Conservation (phyloP, 2,888 invertebrate genomes). For the Gastrophysa polygoni region DNA sequence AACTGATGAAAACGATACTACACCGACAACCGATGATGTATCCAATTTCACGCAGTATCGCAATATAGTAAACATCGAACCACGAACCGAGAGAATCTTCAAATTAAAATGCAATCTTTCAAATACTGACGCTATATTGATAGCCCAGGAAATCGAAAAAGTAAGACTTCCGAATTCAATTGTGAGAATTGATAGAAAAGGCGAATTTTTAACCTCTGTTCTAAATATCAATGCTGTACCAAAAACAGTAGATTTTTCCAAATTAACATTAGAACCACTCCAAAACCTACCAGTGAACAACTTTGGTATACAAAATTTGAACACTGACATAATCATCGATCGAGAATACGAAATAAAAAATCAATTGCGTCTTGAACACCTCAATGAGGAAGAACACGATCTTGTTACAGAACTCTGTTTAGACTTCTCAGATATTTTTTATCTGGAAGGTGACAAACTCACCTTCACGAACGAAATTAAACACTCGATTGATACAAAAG, state of each 20-base stretch:
- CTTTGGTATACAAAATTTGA: neutral
- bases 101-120: neutral
- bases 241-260: neutral
- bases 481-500: neutral
- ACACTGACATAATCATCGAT: neutral
- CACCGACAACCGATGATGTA: neutral
- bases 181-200: constrained; percentile 13
- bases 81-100: neutral
- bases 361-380: constrained; percentile 8
- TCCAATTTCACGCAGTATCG: no score
- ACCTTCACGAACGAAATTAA: constrained; percentile 11
- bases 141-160: constrained; percentile 7
- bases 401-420: neutral
- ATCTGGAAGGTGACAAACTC: constrained; percentile 11
- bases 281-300: neutral
- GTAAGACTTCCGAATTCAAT: constrained; percentile 5
- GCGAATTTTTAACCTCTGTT: constrained; percentile 13
- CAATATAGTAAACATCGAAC: neutral
- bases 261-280: neutral
- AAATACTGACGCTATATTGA: neutral
- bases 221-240: constrained; percentile 5
- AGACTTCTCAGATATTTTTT: constrained; percentile 8
- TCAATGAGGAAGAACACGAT: constrained; percentile 8
- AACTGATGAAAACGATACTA: neutral
- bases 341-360: constrained; percentile 1